These are phyloP conservation scores for Albula goreensis DNA, from an alignment of 2,113 vertebrate genomes.

Conservation along the genomic window DNA sequence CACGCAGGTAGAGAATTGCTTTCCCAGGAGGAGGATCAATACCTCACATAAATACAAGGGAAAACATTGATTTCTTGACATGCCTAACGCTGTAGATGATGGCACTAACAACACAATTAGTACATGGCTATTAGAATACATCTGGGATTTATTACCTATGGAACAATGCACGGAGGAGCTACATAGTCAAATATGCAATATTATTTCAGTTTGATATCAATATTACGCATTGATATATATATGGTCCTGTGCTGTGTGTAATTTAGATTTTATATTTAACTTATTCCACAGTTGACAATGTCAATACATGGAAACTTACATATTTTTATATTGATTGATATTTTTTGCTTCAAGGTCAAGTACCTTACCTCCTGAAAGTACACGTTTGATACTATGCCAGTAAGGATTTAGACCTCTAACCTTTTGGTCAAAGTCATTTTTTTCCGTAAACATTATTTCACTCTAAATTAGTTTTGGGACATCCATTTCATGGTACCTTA, in stretches of 20 bases:
- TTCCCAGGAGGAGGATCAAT: slow-evolving; percentile 42
- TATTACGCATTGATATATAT: background rate
- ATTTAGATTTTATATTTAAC: no score
- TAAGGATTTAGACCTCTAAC: no score
- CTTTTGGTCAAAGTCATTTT: no score
- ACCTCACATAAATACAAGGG: slow-evolving; percentile 43
- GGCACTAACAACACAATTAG: slow-evolving; percentile 39
- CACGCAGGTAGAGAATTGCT: slow-evolving; percentile 19
- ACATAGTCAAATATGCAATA: background rate
- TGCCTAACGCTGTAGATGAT: slow-evolving; percentile 33
- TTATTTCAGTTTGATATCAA: background rate
- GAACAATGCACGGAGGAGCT: background rate
- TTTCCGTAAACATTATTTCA: no score
- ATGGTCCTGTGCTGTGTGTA: no score
- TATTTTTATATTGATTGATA: no score
- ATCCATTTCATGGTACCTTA: background rate
- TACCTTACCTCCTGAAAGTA: no score
- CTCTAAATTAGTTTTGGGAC: no score
- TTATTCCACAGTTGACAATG: no score
- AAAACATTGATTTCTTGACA: slow-evolving; percentile 50
- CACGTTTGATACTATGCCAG: no score
- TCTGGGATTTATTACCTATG: slow-evolving; percentile 4
- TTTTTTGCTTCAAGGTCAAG: no score
- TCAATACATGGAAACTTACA: no score
- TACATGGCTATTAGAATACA: slow-evolving; percentile 9